A percentile compares a stretch with the other conserved stretches of the same genome.
These are phyloP conservation scores for Drosophila aff. DNA, from an alignment of 1,140 invertebrate genomes.

Conservation along the genomic window DNA sequence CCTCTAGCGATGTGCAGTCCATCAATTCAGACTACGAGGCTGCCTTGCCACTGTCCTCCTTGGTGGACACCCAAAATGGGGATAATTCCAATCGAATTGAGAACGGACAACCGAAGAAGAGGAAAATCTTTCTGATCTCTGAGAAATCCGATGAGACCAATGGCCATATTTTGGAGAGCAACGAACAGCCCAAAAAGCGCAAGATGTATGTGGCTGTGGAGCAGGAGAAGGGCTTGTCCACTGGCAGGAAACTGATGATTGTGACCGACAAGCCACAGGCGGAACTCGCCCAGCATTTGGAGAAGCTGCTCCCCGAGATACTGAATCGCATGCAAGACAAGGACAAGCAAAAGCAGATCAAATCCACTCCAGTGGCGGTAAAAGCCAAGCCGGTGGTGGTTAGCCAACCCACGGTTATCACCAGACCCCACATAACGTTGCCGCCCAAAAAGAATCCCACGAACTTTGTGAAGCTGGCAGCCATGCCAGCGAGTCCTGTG, in stretches of 20 bases:
- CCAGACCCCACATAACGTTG: conserved; percentile 68
- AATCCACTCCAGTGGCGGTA: conserved; percentile 12
- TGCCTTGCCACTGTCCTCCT: conserved; percentile 45
- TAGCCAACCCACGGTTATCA: conserved; percentile 4
- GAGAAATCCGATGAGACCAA: conserved; percentile 69
- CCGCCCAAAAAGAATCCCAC: conserved; percentile 83
- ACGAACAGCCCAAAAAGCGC: conserved; percentile 62
- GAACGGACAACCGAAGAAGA: conserved; percentile 56
- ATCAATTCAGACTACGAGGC: conserved; percentile 70
- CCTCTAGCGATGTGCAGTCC: conserved; percentile 74
- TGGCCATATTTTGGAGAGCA: conserved; percentile 20
- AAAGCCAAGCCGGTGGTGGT: conserved; percentile 12
- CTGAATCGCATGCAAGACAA: conserved; percentile 74
- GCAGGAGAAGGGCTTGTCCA: conserved; percentile 60
- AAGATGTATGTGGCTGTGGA: conserved; percentile 82
- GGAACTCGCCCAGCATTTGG: conserved; percentile 74
- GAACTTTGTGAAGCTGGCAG: conserved; percentile 63
- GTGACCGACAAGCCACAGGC: conserved; percentile 69
- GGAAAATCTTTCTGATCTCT: conserved; percentile 74
- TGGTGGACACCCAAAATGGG: conserved; percentile 38
- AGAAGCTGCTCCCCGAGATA: conserved; percentile 76
- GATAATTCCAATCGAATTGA: conserved; percentile 3
- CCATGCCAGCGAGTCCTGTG: conserved; percentile 10
- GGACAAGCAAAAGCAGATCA: conserved; percentile 44
- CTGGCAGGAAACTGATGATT: conserved; percentile 71